Base-by-base conservation (phyloP, 2,888 invertebrate genomes). In the Tachina lurida region DNA sequence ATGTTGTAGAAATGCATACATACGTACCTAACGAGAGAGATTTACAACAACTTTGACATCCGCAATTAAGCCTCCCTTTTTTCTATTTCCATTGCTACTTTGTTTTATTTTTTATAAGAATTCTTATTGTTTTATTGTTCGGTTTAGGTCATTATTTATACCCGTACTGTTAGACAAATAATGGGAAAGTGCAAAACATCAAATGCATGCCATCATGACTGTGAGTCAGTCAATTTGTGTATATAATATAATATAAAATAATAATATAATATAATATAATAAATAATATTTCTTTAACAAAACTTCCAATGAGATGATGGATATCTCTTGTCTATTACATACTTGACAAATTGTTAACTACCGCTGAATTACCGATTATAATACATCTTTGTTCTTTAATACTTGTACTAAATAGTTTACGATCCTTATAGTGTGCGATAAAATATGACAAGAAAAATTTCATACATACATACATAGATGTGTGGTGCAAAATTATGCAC, bases 321-420 rank as follows among this genome's bases (percentile, higher is more conserved):
- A 17, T 43, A n/a, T 79, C 10, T 78, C 13, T 9, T 47, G n/a
- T 39, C 19, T 71, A 71, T 54, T 65, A 9, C 47, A 62, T 58
- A 52, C 56, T 65, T 73, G 58, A 80, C 58, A 80, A 80, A 73
- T 73, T 80, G 63, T 58, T 65, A 63, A 79, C 79, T 54, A 45
- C 47, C 22, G 43, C 12, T 58, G 15, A 67, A 76, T n/a, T 54
- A 43, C 8, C 8, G 56, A 52, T 52, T 19, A 5, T 8, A 49
- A 45, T 56, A 19, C 10, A 22, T 67, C 10, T 67, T 58, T 31
- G 9, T 65, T n/a, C 3, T 41, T 47, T 7, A 52, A 39, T 41
- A 49, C 58, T 60, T 52, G 77, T 71, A 39, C 78, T 15, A 7
- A 31, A 31, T 31, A 49, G 19, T 58, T 67, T 41, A 15, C 10